Conservation (phyloP, 2,888 invertebrate genomes). For the Ophioninae sp. region DNA sequence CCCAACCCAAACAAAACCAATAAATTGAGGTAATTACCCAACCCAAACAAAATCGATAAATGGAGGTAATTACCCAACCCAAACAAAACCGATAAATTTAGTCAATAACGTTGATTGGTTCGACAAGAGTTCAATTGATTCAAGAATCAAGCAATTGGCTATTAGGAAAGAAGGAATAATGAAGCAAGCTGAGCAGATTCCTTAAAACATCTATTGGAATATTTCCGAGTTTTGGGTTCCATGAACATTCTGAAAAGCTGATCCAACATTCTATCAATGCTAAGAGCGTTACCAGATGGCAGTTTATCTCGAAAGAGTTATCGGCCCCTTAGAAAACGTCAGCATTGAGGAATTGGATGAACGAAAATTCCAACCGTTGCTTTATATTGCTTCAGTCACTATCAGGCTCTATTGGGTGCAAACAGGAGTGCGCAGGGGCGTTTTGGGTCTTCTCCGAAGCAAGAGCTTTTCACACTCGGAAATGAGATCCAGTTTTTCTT, state of each 20-base stretch:
- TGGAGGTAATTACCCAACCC: no score
- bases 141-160: neutral
- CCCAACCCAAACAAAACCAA: no score
- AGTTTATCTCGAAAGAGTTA: neutral
- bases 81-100: neutral
- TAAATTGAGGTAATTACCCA: no score
- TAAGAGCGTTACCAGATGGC: neutral
- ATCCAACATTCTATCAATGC: neutral
- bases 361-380: neutral
- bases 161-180: neutral
- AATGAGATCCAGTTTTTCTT: slow-evolving; percentile 20
- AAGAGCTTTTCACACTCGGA: slow-evolving; percentile 30
- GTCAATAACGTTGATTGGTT: neutral
- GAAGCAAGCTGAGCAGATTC: neutral
- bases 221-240: neutral
- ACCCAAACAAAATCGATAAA: no score
- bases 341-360: no score
- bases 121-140: no score
- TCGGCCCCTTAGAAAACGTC: no score
- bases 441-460: slow-evolving; percentile 19
- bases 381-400: neutral
- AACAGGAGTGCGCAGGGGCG: neutral
- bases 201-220: neutral
- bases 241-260: neutral
- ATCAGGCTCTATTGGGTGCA: neutral